Percentiles rank a stretch among this genome's conserved stretches.
phyloP scores from a whole-genome alignment of 2,888 invertebrate genomes.

The Dorcus parallelipipedus region DNA sequence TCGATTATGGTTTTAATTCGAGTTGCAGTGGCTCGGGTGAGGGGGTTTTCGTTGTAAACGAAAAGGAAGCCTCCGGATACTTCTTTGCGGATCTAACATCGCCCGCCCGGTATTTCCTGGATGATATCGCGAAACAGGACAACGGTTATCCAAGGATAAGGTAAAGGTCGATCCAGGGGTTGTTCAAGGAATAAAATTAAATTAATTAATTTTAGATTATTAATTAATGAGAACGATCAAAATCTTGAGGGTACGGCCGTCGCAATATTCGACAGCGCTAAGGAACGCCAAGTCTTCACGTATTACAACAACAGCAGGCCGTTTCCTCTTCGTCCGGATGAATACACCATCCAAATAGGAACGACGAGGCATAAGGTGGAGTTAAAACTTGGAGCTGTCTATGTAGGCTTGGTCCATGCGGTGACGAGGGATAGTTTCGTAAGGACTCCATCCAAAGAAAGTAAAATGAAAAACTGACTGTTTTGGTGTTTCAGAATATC shows the following conservation, averaged over 20 bases:
- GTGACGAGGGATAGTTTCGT: conserved; percentile 44
- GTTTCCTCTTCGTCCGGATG: conserved; percentile 16
- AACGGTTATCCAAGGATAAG: conserved; percentile 56
- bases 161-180: conserved; percentile 38
- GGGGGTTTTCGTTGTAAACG: not conserved
- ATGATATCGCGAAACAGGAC: conserved; percentile 53
- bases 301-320: not conserved
- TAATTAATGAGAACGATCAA: no score
- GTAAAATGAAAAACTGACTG: not conserved
- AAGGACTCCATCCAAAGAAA: conserved; percentile 28
- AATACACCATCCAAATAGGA: conserved; percentile 16
- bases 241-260: no score
- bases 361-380: conserved; percentile 24
- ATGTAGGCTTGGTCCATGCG: conserved; percentile 54
- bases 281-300: not conserved
- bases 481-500: conserved; percentile 24
- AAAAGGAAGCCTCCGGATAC: conserved; percentile 9
- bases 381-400: conserved; percentile 64
- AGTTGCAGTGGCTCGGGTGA: not conserved
- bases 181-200: no score
- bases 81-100: conserved; percentile 12
- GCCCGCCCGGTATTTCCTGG: conserved; percentile 37
- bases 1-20: not conserved
- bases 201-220: no score
- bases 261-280: not conserved